Conservation (phyloP, 2,888 invertebrate genomes). For the Temnothorax rugatulus region DNA sequence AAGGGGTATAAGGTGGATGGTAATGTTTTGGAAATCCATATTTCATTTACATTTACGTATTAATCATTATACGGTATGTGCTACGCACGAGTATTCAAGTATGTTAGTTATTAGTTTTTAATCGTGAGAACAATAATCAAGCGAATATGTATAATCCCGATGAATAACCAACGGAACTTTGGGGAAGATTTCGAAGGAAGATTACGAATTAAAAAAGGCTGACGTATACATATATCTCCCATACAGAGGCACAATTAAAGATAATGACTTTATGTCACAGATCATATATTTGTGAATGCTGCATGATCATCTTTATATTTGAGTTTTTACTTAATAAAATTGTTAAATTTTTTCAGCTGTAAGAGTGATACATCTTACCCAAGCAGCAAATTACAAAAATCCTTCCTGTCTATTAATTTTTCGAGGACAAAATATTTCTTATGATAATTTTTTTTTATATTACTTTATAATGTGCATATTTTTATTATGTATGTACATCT, state of each 20-base stretch:
- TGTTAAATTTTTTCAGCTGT: conserved; percentile 7
- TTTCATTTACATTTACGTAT: conserved; percentile 15
- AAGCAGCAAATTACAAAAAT: not conserved
- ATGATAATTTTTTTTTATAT: conserved; percentile 16
- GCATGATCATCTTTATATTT: conserved; percentile 23
- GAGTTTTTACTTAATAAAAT: conserved; percentile 3
- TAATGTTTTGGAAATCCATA: not conserved
- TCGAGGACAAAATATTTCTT: conserved; percentile 8
- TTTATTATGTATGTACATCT: conserved; percentile 18
- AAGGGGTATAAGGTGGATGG: not conserved
- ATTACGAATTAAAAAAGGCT: conserved; percentile 44
- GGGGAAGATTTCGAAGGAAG: not conserved
- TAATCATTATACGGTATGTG: conserved; percentile 16
- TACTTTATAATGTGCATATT: conserved; percentile 22
- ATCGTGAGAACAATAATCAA: conserved; percentile 28
- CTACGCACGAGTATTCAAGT: conserved; percentile 13
- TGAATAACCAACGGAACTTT: conserved; percentile 3
- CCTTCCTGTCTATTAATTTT: conserved; percentile 9
- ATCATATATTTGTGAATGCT: conserved; percentile 1
- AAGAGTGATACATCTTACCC: conserved; percentile 14
- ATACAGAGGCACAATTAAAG: conserved; percentile 51
- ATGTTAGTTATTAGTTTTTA: conserved; percentile 28
- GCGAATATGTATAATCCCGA: conserved; percentile 23
- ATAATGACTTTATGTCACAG: conserved; percentile 15
- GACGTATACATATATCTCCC: conserved; percentile 49